Conservation (phyloP, 2,113 vertebrate species). For the Ia io region DNA sequence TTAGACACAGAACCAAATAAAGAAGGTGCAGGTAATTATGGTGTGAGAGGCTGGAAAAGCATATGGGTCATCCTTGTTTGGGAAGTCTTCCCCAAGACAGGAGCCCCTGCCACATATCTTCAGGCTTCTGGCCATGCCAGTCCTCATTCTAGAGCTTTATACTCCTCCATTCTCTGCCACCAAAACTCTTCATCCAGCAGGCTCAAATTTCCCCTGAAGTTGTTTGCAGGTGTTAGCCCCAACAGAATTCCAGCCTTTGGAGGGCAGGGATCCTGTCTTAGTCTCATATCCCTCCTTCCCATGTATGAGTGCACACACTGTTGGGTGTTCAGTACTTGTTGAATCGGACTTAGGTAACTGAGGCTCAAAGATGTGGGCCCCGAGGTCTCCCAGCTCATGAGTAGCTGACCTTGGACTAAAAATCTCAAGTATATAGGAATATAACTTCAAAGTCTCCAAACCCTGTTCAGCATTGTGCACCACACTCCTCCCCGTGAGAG, state of each 20-base stretch:
- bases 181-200: neutral
- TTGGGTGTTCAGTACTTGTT: neutral
- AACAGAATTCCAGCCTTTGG: neutral
- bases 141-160: neutral
- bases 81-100: neutral
- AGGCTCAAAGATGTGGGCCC: neutral
- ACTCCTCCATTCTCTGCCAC: neutral
- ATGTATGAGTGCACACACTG: rapidly evolving
- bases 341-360: neutral
- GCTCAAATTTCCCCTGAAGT: neutral
- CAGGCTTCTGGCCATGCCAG: too few species aligned
- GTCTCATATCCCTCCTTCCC: neutral
- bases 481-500: neutral
- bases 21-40: neutral
- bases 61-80: neutral
- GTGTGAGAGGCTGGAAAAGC: neutral
- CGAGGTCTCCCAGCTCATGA: neutral
- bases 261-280: neutral
- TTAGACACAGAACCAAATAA: neutral
- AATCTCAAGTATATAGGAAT: neutral
- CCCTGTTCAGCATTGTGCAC: neutral
- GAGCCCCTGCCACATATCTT: too few species aligned
- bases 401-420: neutral
- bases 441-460: neutral
- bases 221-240: neutral